phyloP scores from a whole-genome alignment of 2,888 invertebrate genomes.

The Mactromeris polynyma region DNA sequence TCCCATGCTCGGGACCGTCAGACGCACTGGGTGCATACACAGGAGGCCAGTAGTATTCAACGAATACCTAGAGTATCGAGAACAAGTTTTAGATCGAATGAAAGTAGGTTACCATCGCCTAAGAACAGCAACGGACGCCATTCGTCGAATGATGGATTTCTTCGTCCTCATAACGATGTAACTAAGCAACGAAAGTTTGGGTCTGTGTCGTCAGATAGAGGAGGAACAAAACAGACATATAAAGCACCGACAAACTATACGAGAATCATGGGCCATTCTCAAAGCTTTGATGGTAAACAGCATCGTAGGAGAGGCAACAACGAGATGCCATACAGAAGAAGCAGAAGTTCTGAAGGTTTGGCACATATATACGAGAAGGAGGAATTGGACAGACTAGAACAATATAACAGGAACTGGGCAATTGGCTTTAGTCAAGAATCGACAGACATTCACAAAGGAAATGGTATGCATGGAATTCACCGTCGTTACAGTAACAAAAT shows the following conservation, averaged over 20 bases:
- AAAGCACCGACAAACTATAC: not conserved
- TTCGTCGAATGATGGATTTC: not conserved
- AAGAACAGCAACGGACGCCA: not conserved
- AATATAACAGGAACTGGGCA: conserved; percentile 40
- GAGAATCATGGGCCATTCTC: not conserved
- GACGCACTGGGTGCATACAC: conserved; percentile 51
- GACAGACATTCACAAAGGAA: not conserved
- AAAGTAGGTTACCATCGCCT: conserved; percentile 7
- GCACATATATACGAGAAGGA: conserved; percentile 26
- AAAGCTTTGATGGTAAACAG: conserved; percentile 32
- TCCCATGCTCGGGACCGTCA: not conserved
- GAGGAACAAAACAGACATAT: not conserved
- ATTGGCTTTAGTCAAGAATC: not conserved
- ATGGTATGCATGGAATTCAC: not conserved
- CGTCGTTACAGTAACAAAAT: conserved; percentile 41
- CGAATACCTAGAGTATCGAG: conserved; percentile 49
- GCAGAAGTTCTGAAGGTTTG: conserved; percentile 42
- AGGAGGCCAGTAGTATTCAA: conserved; percentile 47
- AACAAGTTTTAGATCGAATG: conserved; percentile 39
- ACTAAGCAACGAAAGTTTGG: not conserved
- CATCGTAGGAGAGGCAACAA: not conserved
- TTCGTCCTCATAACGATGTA: not conserved
- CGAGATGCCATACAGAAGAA: conserved; percentile 29
- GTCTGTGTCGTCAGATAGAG: not conserved
- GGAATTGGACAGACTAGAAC: conserved; percentile 42